Base-by-base conservation (phyloP, 2,888 invertebrate species). In the Drosophila pullipes region DNA sequence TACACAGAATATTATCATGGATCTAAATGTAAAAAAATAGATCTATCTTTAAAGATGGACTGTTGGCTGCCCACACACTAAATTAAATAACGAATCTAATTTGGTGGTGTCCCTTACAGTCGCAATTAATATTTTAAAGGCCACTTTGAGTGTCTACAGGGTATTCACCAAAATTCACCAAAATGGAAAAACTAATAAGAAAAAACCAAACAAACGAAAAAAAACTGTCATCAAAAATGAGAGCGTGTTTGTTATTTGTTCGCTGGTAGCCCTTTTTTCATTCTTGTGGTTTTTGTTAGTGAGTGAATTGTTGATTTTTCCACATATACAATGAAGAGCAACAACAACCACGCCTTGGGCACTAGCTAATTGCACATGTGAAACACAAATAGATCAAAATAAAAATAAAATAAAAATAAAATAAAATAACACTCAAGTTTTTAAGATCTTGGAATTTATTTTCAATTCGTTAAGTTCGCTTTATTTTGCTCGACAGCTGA, bases 171-270 rank as follows among this genome's bases (percentile, higher is more conserved):
- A 41, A 54, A 44, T 22, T 18, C 16, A 37, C 6, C 16, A 61
- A 37, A 60, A 28, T 30, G 22, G 10, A 16, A 39, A 35, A 53
- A n/a, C 41, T 37, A 69, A 44, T 44, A 37, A 2, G 18, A 49
- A 39, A 16, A 30, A 22, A 11, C 11, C 16, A 30, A 39, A 47
- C 9, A 30, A 41, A n/a, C 10, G n/a, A 47, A n/a, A 31, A 64
- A 50, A 50, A 55, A 39, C 71, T 59, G 57, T 73, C 69, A 58
- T 64, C 69, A 75, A 69, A 74, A 75, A 61, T 74, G 74, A 69
- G 75, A 80, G 66, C 72, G 71, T 79, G 76, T 76, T 79, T 72
- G 76, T 68, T 76, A 66, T 78, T 72, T 78, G 75, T 69, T 74
- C 64, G 28, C 31, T 47, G 44, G n/a, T 11, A 52, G 39, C 30